These are phyloP conservation scores for Eurystomus glaucurus DNA, from an alignment of 2,797 vertebrate species.

Conservation along the genomic window DNA sequence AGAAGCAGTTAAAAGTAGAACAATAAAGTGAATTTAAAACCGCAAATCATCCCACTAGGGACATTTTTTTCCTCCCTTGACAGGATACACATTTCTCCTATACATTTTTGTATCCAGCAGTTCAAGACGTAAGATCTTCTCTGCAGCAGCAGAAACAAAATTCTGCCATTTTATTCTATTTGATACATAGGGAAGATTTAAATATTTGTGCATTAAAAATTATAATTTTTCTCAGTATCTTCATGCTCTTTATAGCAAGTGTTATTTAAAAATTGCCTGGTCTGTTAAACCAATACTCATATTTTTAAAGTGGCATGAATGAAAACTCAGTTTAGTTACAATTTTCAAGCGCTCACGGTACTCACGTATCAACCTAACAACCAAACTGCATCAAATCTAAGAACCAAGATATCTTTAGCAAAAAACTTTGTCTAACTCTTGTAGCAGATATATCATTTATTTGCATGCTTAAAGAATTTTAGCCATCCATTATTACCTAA, in stretches of 20 bases:
- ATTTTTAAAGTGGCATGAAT: background rate
- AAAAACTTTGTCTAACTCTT: background rate
- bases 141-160: background rate
- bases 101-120: rapidly evolving
- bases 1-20: background rate
- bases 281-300: background rate
- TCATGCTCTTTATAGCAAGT: background rate
- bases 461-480: background rate
- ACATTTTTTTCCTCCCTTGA: background rate
- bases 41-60: background rate
- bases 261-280: background rate
- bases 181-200: background rate
- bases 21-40: conserved; percentile 10
- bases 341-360: background rate
- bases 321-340: background rate
- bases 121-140: background rate
- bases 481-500: rapidly evolving
- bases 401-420: background rate
- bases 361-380: background rate
- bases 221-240: background rate
- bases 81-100: background rate
- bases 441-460: background rate
- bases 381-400: background rate
- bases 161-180: background rate
- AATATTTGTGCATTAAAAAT: background rate